Base-by-base conservation (phyloP, 2,797 vertebrate species). In the Helostoma temminkii region DNA sequence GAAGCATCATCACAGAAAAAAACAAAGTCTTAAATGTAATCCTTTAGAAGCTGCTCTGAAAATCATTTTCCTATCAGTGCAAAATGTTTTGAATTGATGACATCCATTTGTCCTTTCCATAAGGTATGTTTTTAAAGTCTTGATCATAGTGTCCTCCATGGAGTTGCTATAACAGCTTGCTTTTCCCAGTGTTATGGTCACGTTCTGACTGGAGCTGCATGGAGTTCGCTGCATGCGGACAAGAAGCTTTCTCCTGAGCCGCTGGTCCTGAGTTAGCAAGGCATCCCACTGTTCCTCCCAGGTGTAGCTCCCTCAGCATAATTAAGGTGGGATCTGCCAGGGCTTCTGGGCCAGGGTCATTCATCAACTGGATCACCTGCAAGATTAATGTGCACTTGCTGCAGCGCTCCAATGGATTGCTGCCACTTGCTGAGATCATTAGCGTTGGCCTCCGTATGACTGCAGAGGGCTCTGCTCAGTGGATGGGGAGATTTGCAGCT, bases 391-490 rank as follows among this genome's bases (percentile, higher is more conserved):
- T 87, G 83, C 86, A 84, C 90, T 91, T 71, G 84, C 84, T 80
- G 89, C 83, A 79, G 86, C 74, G 84, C 88, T 86, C 86, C 90
- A 93, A 93, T 92, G 93, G 93, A 95, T 93, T 93, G 93, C 92
- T 93, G 93, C 93, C 93, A 93, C 93, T 93, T 92, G 92, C 91
- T 80, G 90, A 93, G 93, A 91, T 94, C 93, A 94, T 95, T 95
- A 94, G 92, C 79, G 84, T 76, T 86, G 88, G 91, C 91, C 89
- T 85, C 82, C 73, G 71, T 84, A 83, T 85, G 87, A 89, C 89
- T 91, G 88, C 87, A 82, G 80, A 90, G 87, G 86, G 76, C 86
- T 83, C 78, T 55, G 74, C 74, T 84, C 83, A 85, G 79, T 81
- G 80, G 83, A 87, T 83, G 88, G 70, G 68, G 78, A 87, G 90